Base-by-base conservation (phyloP, 2,888 invertebrate species). In the Rosalia funebris region DNA sequence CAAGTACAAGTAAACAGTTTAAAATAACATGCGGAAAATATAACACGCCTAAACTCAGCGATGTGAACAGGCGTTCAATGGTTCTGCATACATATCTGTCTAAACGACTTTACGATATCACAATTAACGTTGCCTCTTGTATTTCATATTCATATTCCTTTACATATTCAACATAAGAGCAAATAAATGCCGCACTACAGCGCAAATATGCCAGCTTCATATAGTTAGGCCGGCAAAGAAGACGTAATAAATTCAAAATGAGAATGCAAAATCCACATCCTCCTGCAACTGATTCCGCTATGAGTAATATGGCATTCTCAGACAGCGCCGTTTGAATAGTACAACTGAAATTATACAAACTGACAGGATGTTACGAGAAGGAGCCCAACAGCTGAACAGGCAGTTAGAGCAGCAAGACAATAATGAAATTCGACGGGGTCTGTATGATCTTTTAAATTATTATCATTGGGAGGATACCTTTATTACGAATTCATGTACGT, bases 361-460 rank as follows among this genome's bases (percentile, higher is more conserved):
- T 50, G 19, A 37, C 37, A 50, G 48, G 20, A 50, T 37, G 48
- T 50, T 34, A 36, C 34, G 15, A 34, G 47, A 47, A 47, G n/a
- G 16, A 17, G 47, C 32, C 7, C 16, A 48, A 48, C 37, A 36
- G 37, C 20, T n/a, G 48, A 48, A 20, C 20, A 46, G 46, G 15
- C 46, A 46, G 46, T 14, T 32, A 20, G 34, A 34, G 16, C 36
- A 20, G 10, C 48, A 37, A 50, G 19, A 50, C 25, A 37, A 37
- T 37, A 37, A 37, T 19, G 48, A 50, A 50, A 37, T 50, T 50
- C 48, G 37, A 19, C n/a, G 32, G 48, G 19, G 37, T 50, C 37
- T 37, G 37, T 15, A 20, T 50, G 37, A 37, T 50, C 48, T 50
- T 50, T 19, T 46, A 37, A 50, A 50, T 50, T 37, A n/a, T n/a